Base-by-base conservation (phyloP, 2,797 vertebrate species). In the Hoplostethus mediterraneus region DNA sequence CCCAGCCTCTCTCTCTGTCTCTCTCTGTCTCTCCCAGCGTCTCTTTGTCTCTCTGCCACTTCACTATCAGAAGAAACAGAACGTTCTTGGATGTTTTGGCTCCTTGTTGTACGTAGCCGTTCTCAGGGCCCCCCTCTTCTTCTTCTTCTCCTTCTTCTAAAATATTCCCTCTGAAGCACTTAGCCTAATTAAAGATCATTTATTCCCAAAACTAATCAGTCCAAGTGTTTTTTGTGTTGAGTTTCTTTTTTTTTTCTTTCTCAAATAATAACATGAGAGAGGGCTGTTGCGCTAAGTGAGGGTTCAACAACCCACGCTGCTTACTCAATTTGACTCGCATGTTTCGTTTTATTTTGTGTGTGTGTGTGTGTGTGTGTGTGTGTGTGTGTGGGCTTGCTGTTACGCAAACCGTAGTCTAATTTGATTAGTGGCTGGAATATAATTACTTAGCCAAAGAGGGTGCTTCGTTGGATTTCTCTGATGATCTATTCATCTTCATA, bases 141-240 rank as follows among this genome's bases (percentile, higher is more conserved):
- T 21, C 21, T 21, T 21, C 21, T 21, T 21, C 21, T 21, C 1
- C 66, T 53, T 87, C 77, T 71, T 81, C 81, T 83, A 84, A 92
- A 89, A 91, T 87, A 88, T 93, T 93, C 92, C 88, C 91, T 89
- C 85, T 81, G 90, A 90, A 88, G 88, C 92, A 92, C 92, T 94
- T 92, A 90, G 74, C 82, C 88, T 94, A 91, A 94, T 94, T 93
- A 94, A 79, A 81, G 81, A 92, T 92, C 87, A 91, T 95, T 93
- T 93, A 93, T 90, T 92, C 88, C 86, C 81, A 77, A 77, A 91
- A 92, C 90, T 93, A 95, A 94, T 95, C 93, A 94, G 87, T 85
- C 75, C 88, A 89, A 95, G 91, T 94, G 92, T 93, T 92, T 81
- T 89, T 85, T 87, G 85, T 89, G 78, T 92, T 28, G 28, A 28